A percentile compares a stretch with the other conserved stretches of the same genome.
phyloP scores from a whole-genome alignment of 2,888 invertebrate species.

The Hololepta plana region DNA sequence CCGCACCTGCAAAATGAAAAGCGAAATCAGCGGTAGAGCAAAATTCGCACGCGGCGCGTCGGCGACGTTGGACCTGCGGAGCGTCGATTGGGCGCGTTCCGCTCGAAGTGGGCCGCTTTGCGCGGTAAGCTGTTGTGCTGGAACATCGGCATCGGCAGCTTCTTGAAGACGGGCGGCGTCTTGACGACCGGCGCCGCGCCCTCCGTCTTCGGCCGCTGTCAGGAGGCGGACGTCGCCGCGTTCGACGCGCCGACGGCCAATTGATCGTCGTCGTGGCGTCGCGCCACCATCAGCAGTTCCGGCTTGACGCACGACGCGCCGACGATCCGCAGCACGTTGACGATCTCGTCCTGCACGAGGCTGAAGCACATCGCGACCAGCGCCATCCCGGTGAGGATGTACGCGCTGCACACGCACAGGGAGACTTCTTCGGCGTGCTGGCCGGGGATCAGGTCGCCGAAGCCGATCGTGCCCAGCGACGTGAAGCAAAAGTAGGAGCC shows the following conservation, averaged over 20 bases:
- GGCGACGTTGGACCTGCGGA: constrained; percentile 36
- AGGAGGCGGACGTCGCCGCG: constrained; percentile 22
- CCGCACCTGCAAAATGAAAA: constrained; percentile 26
- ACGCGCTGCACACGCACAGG: constrained; percentile 59
- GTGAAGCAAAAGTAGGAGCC: constrained; percentile 71
- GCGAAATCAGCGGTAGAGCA: constrained; percentile 43
- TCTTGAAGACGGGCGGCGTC: constrained; percentile 21
- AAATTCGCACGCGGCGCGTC: constrained; percentile 42
- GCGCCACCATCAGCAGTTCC: constrained; percentile 24
- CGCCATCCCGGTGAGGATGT: constrained; percentile 70
- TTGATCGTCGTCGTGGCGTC: constrained; percentile 26
- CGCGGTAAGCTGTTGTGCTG: constrained; percentile 34
- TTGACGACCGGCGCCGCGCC: constrained; percentile 29
- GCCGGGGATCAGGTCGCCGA: constrained; percentile 62
- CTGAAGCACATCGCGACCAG: constrained; percentile 78
- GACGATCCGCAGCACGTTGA: constrained; percentile 33
- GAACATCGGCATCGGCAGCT: constrained; percentile 24
- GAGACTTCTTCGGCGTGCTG: constrained; percentile 43
- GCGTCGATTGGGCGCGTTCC: constrained; percentile 44
- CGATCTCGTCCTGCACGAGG: constrained; percentile 62
- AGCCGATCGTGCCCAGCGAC: constrained; percentile 44
- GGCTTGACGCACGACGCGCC: too few species aligned
- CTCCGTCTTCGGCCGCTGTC: constrained; percentile 32
- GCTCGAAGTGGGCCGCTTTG: constrained; percentile 36
- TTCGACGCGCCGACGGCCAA: constrained; percentile 15